Evolutionary conservation across 2,113 vertebrate genomes (phyloP).

Genomic region (Oenanthe oenanthe): DNA sequence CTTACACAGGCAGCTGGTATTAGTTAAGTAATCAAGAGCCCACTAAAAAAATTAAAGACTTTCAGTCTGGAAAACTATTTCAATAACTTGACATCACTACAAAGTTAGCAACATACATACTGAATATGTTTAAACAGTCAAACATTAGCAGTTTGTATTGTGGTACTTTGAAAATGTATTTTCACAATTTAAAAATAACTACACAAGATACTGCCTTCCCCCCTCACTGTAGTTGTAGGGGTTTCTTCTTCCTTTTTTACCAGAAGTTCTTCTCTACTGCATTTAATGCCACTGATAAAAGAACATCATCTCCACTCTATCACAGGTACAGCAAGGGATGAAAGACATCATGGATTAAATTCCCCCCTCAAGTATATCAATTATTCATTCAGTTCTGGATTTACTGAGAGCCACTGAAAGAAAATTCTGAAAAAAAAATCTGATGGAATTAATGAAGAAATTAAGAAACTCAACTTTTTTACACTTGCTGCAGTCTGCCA

Average conservation of each 20-base stretch:
- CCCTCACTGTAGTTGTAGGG: accelerated
- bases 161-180: not conserved
- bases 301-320: not conserved
- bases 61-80: not conserved
- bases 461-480: not conserved
- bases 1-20: not conserved
- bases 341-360: not conserved
- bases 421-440: not conserved
- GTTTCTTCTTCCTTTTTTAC: not conserved
- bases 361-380: accelerated
- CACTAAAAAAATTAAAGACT: not conserved
- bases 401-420: not conserved
- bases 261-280: not conserved
- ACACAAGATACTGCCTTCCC: accelerated
- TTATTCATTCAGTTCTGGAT: not conserved
- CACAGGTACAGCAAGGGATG: not conserved
- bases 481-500: not conserved
- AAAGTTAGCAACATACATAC: not conserved
- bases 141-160: not conserved
- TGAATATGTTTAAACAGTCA: not conserved
- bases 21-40: not conserved
- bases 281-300: not conserved
- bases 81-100: not conserved
- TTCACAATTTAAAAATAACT: not conserved
- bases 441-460: not conserved